These are phyloP conservation scores for Amphiduros pacificus DNA, from an alignment of 2,888 invertebrate species.

Conservation along the genomic window DNA sequence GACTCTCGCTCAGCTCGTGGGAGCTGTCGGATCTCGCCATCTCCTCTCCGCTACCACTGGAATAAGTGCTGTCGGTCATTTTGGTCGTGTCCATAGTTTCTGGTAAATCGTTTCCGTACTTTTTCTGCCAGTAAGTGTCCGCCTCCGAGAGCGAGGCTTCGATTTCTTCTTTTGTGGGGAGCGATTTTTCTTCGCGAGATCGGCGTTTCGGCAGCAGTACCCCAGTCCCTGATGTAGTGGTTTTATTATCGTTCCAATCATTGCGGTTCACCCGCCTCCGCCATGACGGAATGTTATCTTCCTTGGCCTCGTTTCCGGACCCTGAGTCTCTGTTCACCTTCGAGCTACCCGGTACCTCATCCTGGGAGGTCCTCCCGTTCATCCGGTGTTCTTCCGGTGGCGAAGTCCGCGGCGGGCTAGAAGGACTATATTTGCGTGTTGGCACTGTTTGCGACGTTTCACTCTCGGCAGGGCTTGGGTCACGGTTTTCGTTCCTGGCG, in stretches of 20 bases:
- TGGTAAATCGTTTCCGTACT: conserved; percentile 14
- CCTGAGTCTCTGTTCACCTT: background rate
- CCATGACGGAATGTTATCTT: background rate
- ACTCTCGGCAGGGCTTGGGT: background rate
- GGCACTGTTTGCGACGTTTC: background rate
- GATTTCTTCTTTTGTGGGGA: conserved; percentile 27
- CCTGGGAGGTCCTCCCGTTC: background rate
- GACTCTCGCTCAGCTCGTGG: conserved; percentile 18
- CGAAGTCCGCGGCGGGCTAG: background rate
- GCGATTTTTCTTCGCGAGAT: conserved; percentile 19
- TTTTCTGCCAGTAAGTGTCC: conserved; percentile 26
- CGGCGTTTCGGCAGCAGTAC: conserved; percentile 25
- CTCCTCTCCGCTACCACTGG: conserved; percentile 32
- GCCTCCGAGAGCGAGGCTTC: conserved; percentile 27
- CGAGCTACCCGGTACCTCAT: background rate
- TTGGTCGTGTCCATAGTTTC: conserved; percentile 11
- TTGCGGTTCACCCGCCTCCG: background rate
- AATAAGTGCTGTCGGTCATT: conserved; percentile 29
- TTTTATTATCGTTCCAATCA: background rate
- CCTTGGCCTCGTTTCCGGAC: background rate
- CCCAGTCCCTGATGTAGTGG: background rate
- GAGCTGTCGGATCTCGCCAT: conserved; percentile 28
- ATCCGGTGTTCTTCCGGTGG: background rate
- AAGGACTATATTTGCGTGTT: background rate
- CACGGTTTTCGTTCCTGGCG: background rate